These are phyloP conservation scores for Tichodroma muraria DNA, from an alignment of 2,113 vertebrate genomes.

Conservation along the genomic window DNA sequence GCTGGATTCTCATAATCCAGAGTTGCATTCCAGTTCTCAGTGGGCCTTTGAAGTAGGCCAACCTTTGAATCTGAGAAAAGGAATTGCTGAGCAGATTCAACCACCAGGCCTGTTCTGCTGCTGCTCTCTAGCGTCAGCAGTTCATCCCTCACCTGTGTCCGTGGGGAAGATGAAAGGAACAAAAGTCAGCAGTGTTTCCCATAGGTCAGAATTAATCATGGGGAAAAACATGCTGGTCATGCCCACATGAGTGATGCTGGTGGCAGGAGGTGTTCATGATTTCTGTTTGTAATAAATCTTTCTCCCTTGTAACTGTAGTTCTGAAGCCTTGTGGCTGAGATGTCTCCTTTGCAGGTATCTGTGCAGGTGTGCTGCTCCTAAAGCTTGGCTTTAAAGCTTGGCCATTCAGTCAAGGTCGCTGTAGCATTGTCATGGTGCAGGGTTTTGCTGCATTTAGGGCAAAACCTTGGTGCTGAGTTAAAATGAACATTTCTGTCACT, in stretches of 20 bases:
- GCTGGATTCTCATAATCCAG: background rate
- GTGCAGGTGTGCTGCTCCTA: background rate
- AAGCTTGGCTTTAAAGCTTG: background rate
- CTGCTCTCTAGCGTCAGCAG: background rate
- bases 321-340: background rate
- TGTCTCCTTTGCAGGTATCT: background rate
- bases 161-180: background rate
- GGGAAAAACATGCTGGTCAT: background rate
- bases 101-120: background rate
- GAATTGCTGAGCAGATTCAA: background rate
- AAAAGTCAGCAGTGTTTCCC: background rate
- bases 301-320: background rate
- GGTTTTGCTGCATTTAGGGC: background rate
- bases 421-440: background rate
- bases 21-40: background rate
- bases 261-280: background rate
- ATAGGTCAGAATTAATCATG: background rate
- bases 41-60: background rate
- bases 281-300: background rate
- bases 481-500: background rate
- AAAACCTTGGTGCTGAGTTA: background rate
- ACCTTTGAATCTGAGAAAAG: background rate
- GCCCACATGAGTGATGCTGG: background rate
- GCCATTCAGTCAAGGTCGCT: background rate
- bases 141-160: background rate